Evolutionary conservation across 2,888 invertebrate genomes (phyloP).

Genomic region (Phanerotoma sp.): DNA sequence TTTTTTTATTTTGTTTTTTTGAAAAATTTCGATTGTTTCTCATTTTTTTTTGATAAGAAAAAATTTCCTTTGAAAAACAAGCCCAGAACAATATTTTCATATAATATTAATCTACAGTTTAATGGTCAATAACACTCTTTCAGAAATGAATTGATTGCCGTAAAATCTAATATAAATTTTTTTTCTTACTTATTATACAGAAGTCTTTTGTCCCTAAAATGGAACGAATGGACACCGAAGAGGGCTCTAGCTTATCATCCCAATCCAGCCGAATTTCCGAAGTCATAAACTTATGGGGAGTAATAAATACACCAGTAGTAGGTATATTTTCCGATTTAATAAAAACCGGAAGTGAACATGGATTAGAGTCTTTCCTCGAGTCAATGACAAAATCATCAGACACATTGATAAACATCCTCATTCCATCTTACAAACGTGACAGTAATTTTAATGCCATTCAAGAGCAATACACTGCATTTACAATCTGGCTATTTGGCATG

Average conservation of each 20-base stretch:
- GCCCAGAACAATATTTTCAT: no score
- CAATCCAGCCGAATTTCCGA: constrained; percentile 27
- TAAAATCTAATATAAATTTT: not conserved
- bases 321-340: constrained; percentile 63
- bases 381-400: constrained; percentile 52
- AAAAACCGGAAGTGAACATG: constrained; percentile 61
- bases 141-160: no score
- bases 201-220: not conserved
- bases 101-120: no score
- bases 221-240: not conserved
- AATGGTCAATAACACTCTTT: no score
- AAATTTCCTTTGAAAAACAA: no score
- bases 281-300: constrained; percentile 62
- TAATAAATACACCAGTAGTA: constrained; percentile 65
- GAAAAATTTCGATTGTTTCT: no score
- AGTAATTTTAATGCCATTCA: constrained; percentile 35
- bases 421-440: constrained; percentile 40
- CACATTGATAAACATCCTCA: constrained; percentile 45
- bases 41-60: no score
- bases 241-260: not conserved
- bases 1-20: no score
- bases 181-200: no score
- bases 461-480: constrained; percentile 59
- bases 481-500: constrained; percentile 69
- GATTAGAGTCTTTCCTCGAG: constrained; percentile 65